phyloP scores from a whole-genome alignment of 1,140 invertebrate species.

The Drosophila nigrodunni region DNA sequence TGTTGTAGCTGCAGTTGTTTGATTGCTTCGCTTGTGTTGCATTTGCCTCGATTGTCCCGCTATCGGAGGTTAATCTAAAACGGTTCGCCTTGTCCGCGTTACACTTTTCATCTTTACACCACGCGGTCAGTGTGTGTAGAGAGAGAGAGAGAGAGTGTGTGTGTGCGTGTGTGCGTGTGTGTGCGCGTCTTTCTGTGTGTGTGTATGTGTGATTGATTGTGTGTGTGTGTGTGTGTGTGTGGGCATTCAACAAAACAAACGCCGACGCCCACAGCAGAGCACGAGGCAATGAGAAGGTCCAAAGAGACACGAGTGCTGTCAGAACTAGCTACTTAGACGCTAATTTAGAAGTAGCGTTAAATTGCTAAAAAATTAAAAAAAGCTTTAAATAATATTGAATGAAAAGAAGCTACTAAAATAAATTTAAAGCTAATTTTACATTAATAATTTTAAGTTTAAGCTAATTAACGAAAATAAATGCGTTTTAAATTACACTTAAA shows the following conservation, averaged over 20 bases:
- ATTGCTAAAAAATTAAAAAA: no score
- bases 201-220: not conserved
- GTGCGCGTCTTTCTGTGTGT: no score
- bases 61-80: conserved; percentile 72
- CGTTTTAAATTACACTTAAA: no score
- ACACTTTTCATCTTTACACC: conserved; percentile 45
- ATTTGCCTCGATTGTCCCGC: conserved; percentile 24
- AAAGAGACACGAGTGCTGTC: no score
- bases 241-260: conserved; percentile 70
- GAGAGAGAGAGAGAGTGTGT: not conserved
- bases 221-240: conserved; percentile 30
- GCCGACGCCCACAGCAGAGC: conserved; percentile 33
- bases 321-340: no score
- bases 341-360: no score
- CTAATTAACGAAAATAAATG: no score
- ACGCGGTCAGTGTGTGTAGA: not conserved
- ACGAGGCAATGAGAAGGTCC: not conserved
- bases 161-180: not conserved
- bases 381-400: no score
- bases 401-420: no score
- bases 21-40: conserved; percentile 24
- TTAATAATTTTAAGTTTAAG: no score
- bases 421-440: no score
- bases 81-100: conserved; percentile 53
- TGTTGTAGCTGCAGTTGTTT: not conserved